Percentiles rank a stretch among this genome's conserved stretches.
Conservation (phyloP, 2,113 vertebrate species). For the Fukomys damarensis region DNA sequence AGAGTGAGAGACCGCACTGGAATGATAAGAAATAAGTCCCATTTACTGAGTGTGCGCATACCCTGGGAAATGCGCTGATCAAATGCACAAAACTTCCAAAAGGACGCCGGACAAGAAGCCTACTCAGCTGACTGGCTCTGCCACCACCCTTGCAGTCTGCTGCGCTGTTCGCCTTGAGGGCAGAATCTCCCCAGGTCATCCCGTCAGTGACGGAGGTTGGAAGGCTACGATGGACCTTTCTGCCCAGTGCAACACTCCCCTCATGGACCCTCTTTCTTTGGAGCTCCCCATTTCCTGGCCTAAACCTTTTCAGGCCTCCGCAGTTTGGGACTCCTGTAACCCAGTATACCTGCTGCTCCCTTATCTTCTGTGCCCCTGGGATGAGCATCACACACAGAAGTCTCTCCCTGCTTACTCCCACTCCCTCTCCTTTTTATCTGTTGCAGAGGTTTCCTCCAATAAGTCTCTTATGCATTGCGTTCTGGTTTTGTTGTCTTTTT, state of each 20-base stretch:
- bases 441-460: not conserved
- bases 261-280: not conserved
- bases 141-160: not conserved
- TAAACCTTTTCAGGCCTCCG: not conserved
- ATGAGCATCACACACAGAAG: not conserved
- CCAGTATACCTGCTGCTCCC: not conserved
- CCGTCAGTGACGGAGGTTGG: not conserved
- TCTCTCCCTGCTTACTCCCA: not conserved
- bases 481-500: not conserved
- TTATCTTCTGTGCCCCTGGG: not conserved
- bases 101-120: rapidly evolving
- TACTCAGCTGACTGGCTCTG: not conserved
- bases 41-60: not conserved
- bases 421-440: not conserved
- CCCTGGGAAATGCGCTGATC: not conserved
- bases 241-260: no score
- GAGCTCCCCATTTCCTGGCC: not conserved
- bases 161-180: not conserved
- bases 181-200: not conserved
- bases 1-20: not conserved
- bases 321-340: no score
- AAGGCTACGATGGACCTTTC: not conserved
- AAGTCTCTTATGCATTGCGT: not conserved
- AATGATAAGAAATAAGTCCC: not conserved
- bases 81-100: not conserved